Conservation (phyloP, 2,113 vertebrate species). For the Seriola aureovittata region DNA sequence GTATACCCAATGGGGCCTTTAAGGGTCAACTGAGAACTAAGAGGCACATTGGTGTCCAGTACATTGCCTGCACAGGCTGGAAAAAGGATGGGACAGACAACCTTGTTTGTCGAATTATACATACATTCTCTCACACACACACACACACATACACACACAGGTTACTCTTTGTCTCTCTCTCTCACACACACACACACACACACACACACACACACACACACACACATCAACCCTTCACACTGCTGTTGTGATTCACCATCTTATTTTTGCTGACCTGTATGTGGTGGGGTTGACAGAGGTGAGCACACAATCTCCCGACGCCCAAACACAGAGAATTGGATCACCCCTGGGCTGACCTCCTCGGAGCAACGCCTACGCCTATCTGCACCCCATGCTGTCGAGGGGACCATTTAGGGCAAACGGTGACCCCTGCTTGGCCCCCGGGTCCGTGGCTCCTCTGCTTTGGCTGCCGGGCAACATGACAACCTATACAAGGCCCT, state of each 20-base stretch:
- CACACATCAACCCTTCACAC: slow-evolving; percentile 51
- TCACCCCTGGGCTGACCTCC: slow-evolving; percentile 84
- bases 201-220: slow-evolving; percentile 40
- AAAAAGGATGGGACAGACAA: slow-evolving; percentile 51
- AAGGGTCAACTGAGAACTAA: slow-evolving; percentile 70
- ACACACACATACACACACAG: slow-evolving; percentile 45
- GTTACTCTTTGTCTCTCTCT: slow-evolving; percentile 39
- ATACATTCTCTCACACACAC: slow-evolving; percentile 46
- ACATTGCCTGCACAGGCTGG: slow-evolving; percentile 51
- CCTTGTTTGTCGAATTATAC: slow-evolving; percentile 65
- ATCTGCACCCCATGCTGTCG: slow-evolving; percentile 74
- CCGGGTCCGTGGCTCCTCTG: slow-evolving; percentile 49
- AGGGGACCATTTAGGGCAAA: slow-evolving; percentile 70
- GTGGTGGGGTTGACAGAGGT: slow-evolving; percentile 81
- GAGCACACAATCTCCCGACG: slow-evolving; percentile 81
- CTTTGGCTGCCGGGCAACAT: slow-evolving; percentile 74
- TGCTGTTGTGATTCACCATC: slow-evolving; percentile 71
- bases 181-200: slow-evolving; percentile 9
- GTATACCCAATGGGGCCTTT: slow-evolving; percentile 49
- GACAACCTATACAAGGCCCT: slow-evolving; percentile 74
- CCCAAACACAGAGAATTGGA: slow-evolving; percentile 83
- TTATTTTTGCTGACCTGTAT: slow-evolving; percentile 83
- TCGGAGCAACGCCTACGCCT: slow-evolving; percentile 66
- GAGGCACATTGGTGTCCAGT: slow-evolving; percentile 53
- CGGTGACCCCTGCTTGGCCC: slow-evolving; percentile 76